phyloP scores from a whole-genome alignment of 2,888 invertebrate species.

The Ennomos fuscantarius region DNA sequence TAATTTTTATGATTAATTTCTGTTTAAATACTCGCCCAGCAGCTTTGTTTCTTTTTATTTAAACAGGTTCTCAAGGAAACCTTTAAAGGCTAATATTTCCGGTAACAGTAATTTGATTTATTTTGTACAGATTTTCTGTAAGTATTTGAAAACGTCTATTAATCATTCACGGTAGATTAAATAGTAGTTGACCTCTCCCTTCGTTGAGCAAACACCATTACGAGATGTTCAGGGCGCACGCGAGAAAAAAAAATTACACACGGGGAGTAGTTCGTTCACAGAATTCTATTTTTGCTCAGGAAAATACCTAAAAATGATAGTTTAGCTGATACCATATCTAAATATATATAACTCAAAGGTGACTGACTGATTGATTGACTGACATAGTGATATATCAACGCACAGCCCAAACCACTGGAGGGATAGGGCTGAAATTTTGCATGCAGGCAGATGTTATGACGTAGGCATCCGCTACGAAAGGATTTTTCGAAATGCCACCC shows the following conservation, averaged over 20 bases:
- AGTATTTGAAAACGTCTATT: slow-evolving; percentile 74
- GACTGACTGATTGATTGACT: too few species aligned
- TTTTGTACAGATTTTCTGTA: slow-evolving; percentile 22
- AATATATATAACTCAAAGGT: too few species aligned
- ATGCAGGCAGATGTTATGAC: too few species aligned
- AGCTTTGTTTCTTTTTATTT: slow-evolving; percentile 5
- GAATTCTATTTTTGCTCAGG: slow-evolving; percentile 21
- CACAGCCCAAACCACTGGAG: too few species aligned
- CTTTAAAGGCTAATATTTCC: not conserved
- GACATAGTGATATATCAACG: too few species aligned
- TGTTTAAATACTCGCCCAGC: slow-evolving; percentile 40
- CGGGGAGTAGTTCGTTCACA: slow-evolving; percentile 34
- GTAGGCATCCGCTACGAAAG: too few species aligned
- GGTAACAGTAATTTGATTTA: slow-evolving; percentile 9
- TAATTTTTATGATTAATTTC: slow-evolving; percentile 50
- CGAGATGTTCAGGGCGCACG: slow-evolving; percentile 65
- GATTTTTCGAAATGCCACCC: too few species aligned
- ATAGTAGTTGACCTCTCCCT: slow-evolving; percentile 82
- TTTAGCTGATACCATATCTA: too few species aligned
- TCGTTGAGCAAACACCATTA: slow-evolving; percentile 76
- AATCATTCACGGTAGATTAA: slow-evolving; percentile 83
- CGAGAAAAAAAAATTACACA: slow-evolving; percentile 58
- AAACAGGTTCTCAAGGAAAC: slow-evolving; percentile 6
- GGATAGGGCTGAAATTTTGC: too few species aligned
- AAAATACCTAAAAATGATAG: too few species aligned